Base-by-base conservation (phyloP, 2,888 invertebrate genomes). In the Mermis nigrescens region DNA sequence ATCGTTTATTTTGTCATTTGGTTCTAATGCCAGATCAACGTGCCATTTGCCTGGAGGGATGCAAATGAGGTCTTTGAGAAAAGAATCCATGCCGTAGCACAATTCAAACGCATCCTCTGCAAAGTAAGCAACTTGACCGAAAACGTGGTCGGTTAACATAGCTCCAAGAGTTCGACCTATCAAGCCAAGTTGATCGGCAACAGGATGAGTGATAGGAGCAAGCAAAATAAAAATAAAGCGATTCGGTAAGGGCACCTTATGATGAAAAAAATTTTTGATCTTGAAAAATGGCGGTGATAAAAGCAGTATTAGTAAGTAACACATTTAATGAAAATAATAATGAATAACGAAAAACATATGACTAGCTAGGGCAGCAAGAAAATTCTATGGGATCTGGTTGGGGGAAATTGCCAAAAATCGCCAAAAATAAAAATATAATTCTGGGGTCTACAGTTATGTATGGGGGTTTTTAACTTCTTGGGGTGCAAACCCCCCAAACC, bases 121-220 rank as follows among this genome's bases (percentile, higher is more conserved):
- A 26, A 31, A 28, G 57, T 63, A 61, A 15, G 57, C 58, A 1
- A 62, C 59, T 56, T 61, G 38, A 19, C 22, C n/a, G 51, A 63
- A 61, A 3, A 63, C 62, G 3, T 73, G 72, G 65, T 74, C 75
- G 31, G 71, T 67, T 53, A 75, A 63, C n/a, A 75, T 64, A 1
- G 73, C 71, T 29, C 72, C 73, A 67, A 74, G 68, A 22, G 71
- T 69, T 22, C 73, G 63, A 2, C 75, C 74, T 54, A 75, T 69
- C 69, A 58, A 67, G 64, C 56, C 72, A 68, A 46, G 28, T 31
- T 48, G n/a, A 12, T 59, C 59, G 58, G 3, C 61, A 2, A 62
- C 51, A 57, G 68, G 68, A 58, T 62, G 63, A 62, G 72, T 72
- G 54, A 60, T 55, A 15, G 74, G 72, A 22, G 70, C 73, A 22